Conservation (phyloP, 2,888 invertebrate genomes). For the Bruchidius siliquastri region DNA sequence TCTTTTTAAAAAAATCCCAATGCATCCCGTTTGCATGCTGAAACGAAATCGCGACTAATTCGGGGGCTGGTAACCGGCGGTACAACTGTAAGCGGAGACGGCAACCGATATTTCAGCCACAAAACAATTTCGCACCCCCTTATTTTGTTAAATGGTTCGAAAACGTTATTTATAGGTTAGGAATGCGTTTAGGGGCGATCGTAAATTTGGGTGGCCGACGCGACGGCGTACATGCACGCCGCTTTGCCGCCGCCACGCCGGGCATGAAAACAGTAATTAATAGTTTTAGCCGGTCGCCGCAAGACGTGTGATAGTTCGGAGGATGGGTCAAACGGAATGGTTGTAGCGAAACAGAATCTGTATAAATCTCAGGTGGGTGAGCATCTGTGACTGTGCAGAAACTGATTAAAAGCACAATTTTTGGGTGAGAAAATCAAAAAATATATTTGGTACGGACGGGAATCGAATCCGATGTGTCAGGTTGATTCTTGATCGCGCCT, state of each 20-base stretch:
- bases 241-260: neutral
- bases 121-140: conserved; percentile 20
- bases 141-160: conserved; percentile 33
- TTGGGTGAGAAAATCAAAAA: no score
- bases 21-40: neutral
- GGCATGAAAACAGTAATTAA: neutral
- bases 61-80: neutral
- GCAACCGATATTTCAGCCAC: neutral
- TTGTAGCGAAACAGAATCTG: no score
- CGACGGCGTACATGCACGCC: neutral
- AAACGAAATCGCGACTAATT: neutral
- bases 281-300: neutral
- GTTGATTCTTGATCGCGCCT: no score
- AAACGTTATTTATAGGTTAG: conserved; percentile 32
- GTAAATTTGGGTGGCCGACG: conserved; percentile 4
- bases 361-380: no score
- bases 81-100: neutral
- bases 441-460: no score
- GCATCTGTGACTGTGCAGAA: no score
- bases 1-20: no score
- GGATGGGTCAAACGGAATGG: no score
- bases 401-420: no score
- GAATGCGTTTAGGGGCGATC: conserved; percentile 6
- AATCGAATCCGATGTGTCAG: no score
- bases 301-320: neutral